phyloP scores from a whole-genome alignment of 2,888 invertebrate genomes.

The Gryllus longicercus region DNA sequence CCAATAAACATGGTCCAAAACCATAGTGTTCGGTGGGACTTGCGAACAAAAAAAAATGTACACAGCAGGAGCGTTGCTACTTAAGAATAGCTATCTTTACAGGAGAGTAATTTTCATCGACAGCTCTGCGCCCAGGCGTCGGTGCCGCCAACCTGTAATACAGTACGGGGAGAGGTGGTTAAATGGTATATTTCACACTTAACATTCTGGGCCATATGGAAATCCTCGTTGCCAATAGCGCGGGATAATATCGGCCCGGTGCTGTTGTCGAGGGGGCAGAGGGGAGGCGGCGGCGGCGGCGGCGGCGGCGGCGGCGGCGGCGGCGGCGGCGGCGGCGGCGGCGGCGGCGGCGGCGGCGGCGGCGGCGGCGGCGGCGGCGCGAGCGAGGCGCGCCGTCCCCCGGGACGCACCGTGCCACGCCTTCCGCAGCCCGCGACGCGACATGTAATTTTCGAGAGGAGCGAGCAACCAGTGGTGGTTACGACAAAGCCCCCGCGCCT shows the following conservation, averaged over 20 bases:
- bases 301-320: no score
- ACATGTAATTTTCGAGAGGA: no score
- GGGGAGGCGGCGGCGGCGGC: background rate
- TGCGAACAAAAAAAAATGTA: background rate
- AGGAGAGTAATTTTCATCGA: background rate
- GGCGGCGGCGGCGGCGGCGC: background rate
- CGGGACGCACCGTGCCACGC: no score
- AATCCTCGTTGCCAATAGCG: background rate
- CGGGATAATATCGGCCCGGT: background rate
- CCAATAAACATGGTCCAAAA: slow-evolving; percentile 8
- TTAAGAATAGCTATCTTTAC: slow-evolving; percentile 17
- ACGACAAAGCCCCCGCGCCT: no score
- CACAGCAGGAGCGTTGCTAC: slow-evolving; percentile 17
- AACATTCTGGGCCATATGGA: slow-evolving; percentile 17
- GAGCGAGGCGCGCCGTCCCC: no score
- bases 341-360: background rate
- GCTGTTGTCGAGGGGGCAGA: background rate
- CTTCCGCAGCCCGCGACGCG: no score
- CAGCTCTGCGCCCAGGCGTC: background rate
- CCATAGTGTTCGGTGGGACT: background rate
- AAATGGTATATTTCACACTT: slow-evolving; percentile 17
- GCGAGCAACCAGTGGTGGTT: no score
- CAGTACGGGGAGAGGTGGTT: background rate
- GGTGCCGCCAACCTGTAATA: slow-evolving; percentile 2
- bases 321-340: background rate